phyloP scores from a whole-genome alignment of 2,113 vertebrate genomes.

The Prietella phreatophila region DNA sequence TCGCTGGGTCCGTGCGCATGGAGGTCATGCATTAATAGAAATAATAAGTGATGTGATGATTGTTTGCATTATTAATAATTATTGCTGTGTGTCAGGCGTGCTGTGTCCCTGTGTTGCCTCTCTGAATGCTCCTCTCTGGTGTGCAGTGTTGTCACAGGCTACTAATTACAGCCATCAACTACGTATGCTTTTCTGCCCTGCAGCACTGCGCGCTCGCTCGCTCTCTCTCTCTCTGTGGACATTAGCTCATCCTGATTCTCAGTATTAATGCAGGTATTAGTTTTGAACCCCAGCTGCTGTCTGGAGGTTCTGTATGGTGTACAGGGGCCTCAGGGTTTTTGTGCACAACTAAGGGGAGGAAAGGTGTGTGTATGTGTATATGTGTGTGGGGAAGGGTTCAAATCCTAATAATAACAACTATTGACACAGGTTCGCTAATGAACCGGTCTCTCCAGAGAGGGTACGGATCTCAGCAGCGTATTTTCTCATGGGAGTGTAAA shows the following conservation, averaged over 20 bases:
- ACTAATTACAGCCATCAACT: conserved; percentile 69
- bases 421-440: conserved; percentile 47
- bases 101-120: conserved; percentile 38
- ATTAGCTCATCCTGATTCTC: conserved; percentile 33
- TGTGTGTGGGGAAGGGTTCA: background rate
- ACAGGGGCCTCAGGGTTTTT: conserved; percentile 14
- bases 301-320: conserved; percentile 18
- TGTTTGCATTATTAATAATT: conserved; percentile 73
- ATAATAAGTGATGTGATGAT: conserved; percentile 58
- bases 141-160: conserved; percentile 70
- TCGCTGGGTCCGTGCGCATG: background rate
- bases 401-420: conserved; percentile 46
- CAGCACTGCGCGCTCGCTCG: background rate
- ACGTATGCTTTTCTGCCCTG: conserved; percentile 37
- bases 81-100: conserved; percentile 52
- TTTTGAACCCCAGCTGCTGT: conserved; percentile 39
- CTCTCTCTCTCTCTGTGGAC: conserved; percentile 46
- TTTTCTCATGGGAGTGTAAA: background rate
- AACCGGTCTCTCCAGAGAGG: conserved; percentile 37
- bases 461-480: background rate
- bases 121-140: conserved; percentile 59
- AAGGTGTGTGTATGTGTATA: background rate
- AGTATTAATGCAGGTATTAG: conserved; percentile 37
- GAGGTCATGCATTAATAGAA: conserved; percentile 63
- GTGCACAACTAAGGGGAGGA: conserved; percentile 1